Conservation (phyloP, 1,140 invertebrate genomes). For the Macrobrachium nipponense region DNA sequence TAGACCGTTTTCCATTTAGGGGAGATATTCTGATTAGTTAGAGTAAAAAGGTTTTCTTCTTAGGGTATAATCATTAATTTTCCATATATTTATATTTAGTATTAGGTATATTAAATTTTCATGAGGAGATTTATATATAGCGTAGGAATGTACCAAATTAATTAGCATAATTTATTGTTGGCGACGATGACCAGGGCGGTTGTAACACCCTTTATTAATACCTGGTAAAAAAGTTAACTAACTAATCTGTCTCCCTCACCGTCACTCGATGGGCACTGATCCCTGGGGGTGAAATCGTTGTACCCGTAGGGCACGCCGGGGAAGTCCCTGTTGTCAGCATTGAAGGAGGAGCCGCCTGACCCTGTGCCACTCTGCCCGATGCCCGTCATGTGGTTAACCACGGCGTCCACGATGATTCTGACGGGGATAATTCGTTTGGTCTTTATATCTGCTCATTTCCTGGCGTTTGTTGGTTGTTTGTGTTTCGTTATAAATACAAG, state of each 20-base stretch:
- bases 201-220: no score
- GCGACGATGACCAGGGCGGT: no score
- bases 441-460: no score
- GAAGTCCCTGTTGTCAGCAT: constrained; percentile 66
- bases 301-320: constrained; percentile 71
- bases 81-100: no score
- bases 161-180: no score
- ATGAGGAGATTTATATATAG: no score
- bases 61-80: no score
- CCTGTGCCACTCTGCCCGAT: constrained; percentile 64
- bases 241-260: constrained; percentile 47
- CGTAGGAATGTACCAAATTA: no score
- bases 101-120: no score
- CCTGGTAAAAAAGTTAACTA: background rate
- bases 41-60: no score
- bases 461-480: background rate
- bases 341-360: constrained; percentile 67
- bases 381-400: constrained; percentile 74
- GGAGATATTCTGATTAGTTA: no score
- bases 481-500: background rate
- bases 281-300: constrained; percentile 66
- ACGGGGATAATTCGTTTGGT: background rate
- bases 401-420: constrained; percentile 72
- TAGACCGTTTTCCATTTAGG: no score
- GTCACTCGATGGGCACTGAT: constrained; percentile 66